A percentile compares a stretch with the other conserved stretches of the same genome.
Conservation (phyloP, 1,140 invertebrate genomes). For the Kradibia gibbosae region DNA sequence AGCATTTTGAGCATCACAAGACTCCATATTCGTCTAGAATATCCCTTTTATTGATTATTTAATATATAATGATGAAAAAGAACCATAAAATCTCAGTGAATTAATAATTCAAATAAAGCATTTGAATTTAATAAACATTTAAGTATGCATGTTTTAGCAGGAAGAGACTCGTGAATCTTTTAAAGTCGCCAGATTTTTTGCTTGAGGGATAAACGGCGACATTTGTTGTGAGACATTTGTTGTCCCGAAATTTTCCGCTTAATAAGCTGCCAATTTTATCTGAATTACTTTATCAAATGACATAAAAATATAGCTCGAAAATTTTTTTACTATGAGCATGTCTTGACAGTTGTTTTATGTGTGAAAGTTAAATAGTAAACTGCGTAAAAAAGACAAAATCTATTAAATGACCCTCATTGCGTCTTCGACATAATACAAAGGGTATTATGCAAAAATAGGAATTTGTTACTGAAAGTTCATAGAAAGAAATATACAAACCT, state of each 20-base stretch:
- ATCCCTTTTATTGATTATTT: not conserved
- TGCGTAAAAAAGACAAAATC: not conserved
- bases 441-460: too few species aligned
- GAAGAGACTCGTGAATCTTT: too few species aligned
- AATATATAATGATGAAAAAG: not conserved
- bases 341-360: not conserved
- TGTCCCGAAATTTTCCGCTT: constrained; percentile 69
- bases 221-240: too few species aligned
- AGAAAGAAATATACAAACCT: too few species aligned
- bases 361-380: constrained; percentile 31
- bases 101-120: constrained; percentile 36
- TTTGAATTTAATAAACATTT: constrained; percentile 27
- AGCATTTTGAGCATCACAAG: too few species aligned
- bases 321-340: constrained; percentile 59
- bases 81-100: not conserved
- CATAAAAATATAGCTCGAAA: constrained; percentile 66
- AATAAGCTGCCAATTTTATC: constrained; percentile 73
- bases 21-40: too few species aligned
- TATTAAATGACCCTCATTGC: not conserved
- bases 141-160: not conserved
- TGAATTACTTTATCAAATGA: constrained; percentile 67
- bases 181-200: too few species aligned
- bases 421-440: too few species aligned
- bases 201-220: too few species aligned
- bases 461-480: too few species aligned